Percentiles rank a stretch among this genome's conserved stretches.
phyloP scores from a whole-genome alignment of 2,797 vertebrate genomes.

The Ceyx erithaca region DNA sequence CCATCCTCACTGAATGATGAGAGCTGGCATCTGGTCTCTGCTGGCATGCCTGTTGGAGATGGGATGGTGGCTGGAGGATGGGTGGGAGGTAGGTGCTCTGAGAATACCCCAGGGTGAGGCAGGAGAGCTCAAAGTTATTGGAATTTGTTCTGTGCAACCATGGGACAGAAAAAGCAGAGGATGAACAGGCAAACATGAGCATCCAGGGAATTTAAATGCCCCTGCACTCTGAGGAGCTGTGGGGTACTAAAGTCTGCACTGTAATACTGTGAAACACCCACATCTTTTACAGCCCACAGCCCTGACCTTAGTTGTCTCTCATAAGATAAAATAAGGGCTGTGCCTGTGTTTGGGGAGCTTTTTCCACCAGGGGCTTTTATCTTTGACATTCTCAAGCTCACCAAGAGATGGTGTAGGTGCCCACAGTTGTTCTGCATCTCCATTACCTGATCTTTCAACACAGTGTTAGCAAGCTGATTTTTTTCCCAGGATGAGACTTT shows the following conservation, averaged over 20 bases:
- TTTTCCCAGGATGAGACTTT: slow-evolving; percentile 54
- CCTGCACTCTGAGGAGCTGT: not conserved
- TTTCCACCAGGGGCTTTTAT: not conserved
- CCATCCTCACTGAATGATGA: not conserved
- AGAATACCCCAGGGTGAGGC: not conserved
- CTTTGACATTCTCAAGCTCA: not conserved
- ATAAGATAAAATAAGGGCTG: not conserved
- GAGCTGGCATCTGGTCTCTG: not conserved
- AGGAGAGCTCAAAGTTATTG: not conserved
- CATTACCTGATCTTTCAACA: slow-evolving; percentile 80
- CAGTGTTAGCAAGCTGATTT: slow-evolving; percentile 76
- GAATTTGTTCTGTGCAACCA: not conserved
- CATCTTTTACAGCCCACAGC: not conserved
- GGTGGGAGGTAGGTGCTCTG: not conserved
- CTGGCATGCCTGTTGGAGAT: not conserved
- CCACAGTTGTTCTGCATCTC: slow-evolving; percentile 2
- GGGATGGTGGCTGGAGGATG: not conserved
- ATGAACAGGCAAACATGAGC: not conserved
- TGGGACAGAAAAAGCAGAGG: not conserved
- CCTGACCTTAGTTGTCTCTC: not conserved
- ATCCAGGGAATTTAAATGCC: not conserved
- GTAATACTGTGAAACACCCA: not conserved
- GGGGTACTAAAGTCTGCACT: not conserved
- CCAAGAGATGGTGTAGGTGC: not conserved
- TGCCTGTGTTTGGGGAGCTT: not conserved